Evolutionary conservation across 2,797 vertebrate species (phyloP).

Genomic region (Melanotaenia boesemani): DNA sequence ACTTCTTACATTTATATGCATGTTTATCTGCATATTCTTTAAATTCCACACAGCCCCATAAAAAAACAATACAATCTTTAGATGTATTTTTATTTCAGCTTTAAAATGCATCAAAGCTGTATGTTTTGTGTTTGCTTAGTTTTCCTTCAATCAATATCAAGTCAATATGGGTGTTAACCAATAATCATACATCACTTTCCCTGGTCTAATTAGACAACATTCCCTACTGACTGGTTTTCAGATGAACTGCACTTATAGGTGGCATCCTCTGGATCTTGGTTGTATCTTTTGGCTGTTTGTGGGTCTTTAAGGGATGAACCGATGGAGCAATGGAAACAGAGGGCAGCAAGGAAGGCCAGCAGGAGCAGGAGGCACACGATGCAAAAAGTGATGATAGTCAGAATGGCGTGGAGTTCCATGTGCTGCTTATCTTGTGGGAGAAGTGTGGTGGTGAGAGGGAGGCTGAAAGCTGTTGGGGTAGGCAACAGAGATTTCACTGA

Average conservation of each 20-base stretch:
- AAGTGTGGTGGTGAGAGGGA: slow-evolving; percentile 23
- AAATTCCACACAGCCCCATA: not conserved
- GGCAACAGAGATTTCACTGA: slow-evolving; percentile 32
- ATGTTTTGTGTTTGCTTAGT: not conserved
- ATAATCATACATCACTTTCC: slow-evolving; percentile 23
- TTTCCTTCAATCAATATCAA: slow-evolving; percentile 16
- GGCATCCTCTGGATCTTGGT: slow-evolving; percentile 78
- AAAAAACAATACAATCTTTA: slow-evolving; percentile 1
- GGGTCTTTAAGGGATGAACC: slow-evolving; percentile 51
- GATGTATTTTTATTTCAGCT: not conserved
- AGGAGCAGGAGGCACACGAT: slow-evolving; percentile 82
- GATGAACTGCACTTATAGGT: slow-evolving; percentile 80
- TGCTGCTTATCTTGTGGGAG: slow-evolving; percentile 49
- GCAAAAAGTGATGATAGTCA: slow-evolving; percentile 78
- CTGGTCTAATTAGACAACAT: slow-evolving; percentile 67
- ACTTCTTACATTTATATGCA: not conserved
- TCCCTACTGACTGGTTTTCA: slow-evolving; percentile 70
- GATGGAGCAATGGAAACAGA: slow-evolving; percentile 82
- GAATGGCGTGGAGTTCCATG: slow-evolving; percentile 72
- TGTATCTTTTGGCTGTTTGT: slow-evolving; percentile 28
- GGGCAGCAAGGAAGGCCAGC: slow-evolving; percentile 77
- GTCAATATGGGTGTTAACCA: not conserved
- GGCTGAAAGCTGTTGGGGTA: not conserved
- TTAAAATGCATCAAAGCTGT: slow-evolving; percentile 3
- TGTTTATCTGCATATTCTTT: not conserved